Evolutionary conservation across 2,797 vertebrate genomes (phyloP).

Genomic region (Dendrocincla tyrannina): DNA sequence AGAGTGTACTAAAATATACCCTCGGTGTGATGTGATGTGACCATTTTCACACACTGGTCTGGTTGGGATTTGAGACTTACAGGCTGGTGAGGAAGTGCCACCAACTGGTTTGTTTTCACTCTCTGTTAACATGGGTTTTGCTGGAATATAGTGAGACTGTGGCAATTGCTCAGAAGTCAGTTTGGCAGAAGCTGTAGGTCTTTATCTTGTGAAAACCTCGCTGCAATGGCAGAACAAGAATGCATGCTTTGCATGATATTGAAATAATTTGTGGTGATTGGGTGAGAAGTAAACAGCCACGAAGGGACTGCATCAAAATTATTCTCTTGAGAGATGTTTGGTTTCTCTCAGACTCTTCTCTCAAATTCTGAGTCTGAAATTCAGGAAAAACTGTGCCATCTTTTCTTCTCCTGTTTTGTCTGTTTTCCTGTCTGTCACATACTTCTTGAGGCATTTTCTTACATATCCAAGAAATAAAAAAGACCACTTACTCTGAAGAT

Average conservation of each 20-base stretch:
- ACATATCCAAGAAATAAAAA: neutral
- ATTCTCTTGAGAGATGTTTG: neutral
- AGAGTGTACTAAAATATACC: neutral
- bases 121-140: neutral
- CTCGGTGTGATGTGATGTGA: neutral
- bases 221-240: neutral
- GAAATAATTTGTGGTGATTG: neutral
- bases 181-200: neutral
- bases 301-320: neutral
- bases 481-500: neutral
- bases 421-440: neutral
- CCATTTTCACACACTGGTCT: neutral
- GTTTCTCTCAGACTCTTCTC: neutral
- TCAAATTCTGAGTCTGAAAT: neutral
- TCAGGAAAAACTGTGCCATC: neutral
- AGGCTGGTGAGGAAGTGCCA: neutral
- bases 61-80: neutral
- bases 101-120: neutral
- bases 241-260: neutral
- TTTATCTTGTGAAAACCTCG: neutral
- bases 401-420: neutral
- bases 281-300: neutral
- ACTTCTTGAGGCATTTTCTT: neutral
- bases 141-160: neutral
- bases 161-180: neutral